Conservation (phyloP, 2,113 vertebrate genomes). For the Lampris megalopsis region DNA sequence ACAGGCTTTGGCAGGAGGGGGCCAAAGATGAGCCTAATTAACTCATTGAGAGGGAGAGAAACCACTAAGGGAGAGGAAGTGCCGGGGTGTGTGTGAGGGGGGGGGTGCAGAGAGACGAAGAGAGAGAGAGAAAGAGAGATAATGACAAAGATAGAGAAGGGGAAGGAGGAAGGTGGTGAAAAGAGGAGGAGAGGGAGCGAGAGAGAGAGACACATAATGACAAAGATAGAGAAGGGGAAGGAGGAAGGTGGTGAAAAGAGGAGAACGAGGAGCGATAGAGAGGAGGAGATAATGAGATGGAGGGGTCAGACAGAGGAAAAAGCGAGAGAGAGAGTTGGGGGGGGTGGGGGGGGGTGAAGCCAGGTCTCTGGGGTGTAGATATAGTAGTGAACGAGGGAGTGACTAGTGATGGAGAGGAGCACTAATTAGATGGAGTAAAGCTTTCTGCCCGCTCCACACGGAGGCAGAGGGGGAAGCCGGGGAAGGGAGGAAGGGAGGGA, state of each 20-base stretch:
- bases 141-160: not conserved
- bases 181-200: slow-evolving; percentile 42
- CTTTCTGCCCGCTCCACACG: slow-evolving; percentile 53
- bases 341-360: slow-evolving; percentile 39
- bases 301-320: slow-evolving; percentile 43
- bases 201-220: slow-evolving; percentile 1
- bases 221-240: slow-evolving; percentile 58
- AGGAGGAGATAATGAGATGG: slow-evolving; percentile 68
- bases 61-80: slow-evolving; percentile 26
- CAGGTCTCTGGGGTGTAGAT: slow-evolving; percentile 70
- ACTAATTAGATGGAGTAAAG: slow-evolving; percentile 76
- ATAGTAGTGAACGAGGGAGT: slow-evolving; percentile 56
- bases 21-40: slow-evolving; percentile 83
- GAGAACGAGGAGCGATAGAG: slow-evolving; percentile 8
- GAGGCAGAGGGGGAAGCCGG: slow-evolving; percentile 45
- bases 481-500: slow-evolving; percentile 37
- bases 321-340: slow-evolving; percentile 24
- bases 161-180: slow-evolving; percentile 58
- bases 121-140: slow-evolving; percentile 14
- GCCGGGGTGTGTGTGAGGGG: slow-evolving; percentile 13
- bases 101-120: slow-evolving; percentile 19
- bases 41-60: slow-evolving; percentile 74
- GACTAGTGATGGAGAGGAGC: slow-evolving; percentile 70
- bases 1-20: slow-evolving; percentile 72
- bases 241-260: slow-evolving; percentile 56